Base-by-base conservation (phyloP, 2,113 vertebrate genomes). In the Cebidichthys violaceus region DNA sequence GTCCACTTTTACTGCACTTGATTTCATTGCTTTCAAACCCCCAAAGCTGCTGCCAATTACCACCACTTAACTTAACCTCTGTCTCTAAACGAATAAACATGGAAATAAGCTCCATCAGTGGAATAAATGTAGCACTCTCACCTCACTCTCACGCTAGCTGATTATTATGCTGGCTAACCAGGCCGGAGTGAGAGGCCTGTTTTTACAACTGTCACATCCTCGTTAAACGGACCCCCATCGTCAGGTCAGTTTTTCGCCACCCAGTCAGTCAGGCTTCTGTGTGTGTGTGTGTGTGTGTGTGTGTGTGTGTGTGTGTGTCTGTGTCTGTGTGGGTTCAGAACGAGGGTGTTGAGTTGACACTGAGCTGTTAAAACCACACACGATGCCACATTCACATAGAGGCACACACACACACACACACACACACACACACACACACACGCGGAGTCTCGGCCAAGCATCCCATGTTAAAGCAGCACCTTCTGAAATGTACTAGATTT, bases 351-450 rank as follows among this genome's bases (percentile, higher is more conserved):
- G 71, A 86, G 79, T 76, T 87, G 86, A 86, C 85, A 90, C 82
- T 24, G 43, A 52, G 62, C 75, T 93, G 89, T 73, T 81, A 75
- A 91, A 88, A 89, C 85, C 83, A 82, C 86, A 90, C 90, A 88
- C 73, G 86, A 89, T 70, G 77, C 68, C 65, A 61, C 4, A 1
- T 45, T 61, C 80, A 82, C 43, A 70, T 29, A 45, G 13, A 61
- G 2, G 62, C 31, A 68, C 60, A 33, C 75, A 54, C 1, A 54
- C 22, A 54, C 9, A 45, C 43, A 50, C 1, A 50, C 27, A 64
- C 54, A 20, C 64, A 60, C 5, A 1, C 57, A 68, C 77, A 81
- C 43, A 83, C 39, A 55, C 14, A 61, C 68, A 61, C 7, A 1
- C 52, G 52, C 80, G 3, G 1, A 22, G 24, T 50, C 71, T 6